These are phyloP conservation scores for Acrossocheilus wenchowensis DNA, from an alignment of 2,797 vertebrate species.

Conservation along the genomic window DNA sequence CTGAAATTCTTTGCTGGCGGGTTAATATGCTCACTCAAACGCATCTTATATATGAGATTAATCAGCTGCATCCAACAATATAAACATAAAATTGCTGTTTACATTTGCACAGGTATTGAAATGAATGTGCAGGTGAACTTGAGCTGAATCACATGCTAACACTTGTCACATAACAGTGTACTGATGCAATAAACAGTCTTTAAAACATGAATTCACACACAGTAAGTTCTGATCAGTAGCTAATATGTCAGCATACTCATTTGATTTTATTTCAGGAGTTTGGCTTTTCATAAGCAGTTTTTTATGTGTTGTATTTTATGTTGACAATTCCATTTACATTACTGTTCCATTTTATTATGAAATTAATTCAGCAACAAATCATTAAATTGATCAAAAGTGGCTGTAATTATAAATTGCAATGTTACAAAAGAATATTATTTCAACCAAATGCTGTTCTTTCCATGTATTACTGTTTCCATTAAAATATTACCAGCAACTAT, in stretches of 20 bases:
- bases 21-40: not conserved
- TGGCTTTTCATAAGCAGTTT: not conserved
- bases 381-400: not conserved
- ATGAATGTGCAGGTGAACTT: not conserved
- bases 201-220: not conserved
- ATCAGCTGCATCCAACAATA: conserved; percentile 1
- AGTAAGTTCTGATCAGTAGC: not conserved
- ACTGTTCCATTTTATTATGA: not conserved
- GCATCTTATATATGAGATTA: not conserved
- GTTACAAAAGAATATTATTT: not conserved
- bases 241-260: not conserved
- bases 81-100: not conserved
- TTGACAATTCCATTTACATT: not conserved
- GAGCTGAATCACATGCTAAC: not conserved
- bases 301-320: not conserved
- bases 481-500: not conserved
- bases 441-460: not conserved
- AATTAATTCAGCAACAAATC: too few species aligned
- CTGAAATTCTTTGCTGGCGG: not conserved
- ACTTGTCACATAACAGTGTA: not conserved
- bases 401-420: not conserved
- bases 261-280: not conserved
- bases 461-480: not conserved
- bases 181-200: too few species aligned
- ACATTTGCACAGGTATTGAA: not conserved